Evolutionary conservation across 2,888 invertebrate species (phyloP).

Genomic region (Heliconius sara): DNA sequence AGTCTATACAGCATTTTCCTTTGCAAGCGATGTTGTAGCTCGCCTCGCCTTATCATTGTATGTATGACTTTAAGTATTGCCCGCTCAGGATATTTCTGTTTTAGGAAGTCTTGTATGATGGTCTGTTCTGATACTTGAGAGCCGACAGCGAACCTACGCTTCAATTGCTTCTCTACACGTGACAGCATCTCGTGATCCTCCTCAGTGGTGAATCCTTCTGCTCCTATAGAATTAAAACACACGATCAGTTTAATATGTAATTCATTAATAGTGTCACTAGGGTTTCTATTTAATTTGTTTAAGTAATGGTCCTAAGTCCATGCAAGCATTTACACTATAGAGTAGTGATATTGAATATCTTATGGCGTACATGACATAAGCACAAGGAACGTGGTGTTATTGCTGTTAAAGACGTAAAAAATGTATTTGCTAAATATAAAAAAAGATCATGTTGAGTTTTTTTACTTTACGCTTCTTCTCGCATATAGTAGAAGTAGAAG

Average conservation of each 20-base stretch:
- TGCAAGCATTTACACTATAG: too few relatives aligned
- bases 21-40: slow-evolving; percentile 97
- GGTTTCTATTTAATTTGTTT: too few relatives aligned
- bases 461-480: too few relatives aligned
- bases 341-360: too few relatives aligned
- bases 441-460: too few relatives aligned
- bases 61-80: slow-evolving; percentile 95
- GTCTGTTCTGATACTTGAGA: slow-evolving; percentile 97
- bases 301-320: too few relatives aligned
- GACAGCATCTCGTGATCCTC: slow-evolving; percentile 96
- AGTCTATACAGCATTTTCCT: slow-evolving; percentile 98
- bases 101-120: slow-evolving; percentile 93
- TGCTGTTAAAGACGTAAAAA: too few relatives aligned
- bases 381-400: too few relatives aligned
- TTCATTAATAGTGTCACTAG: too few relatives aligned
- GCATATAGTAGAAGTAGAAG: not conserved
- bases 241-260: not conserved
- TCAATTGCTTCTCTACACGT: slow-evolving; percentile 96
- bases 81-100: slow-evolving; percentile 94
- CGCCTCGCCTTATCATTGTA: slow-evolving; percentile 97
- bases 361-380: too few relatives aligned
- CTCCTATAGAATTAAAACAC: slow-evolving; percentile 84
- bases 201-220: slow-evolving; percentile 98
- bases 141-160: slow-evolving; percentile 96
- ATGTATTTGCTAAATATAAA: too few relatives aligned